Conservation (phyloP, 1,140 invertebrate species). For the Musca domestica region DNA sequence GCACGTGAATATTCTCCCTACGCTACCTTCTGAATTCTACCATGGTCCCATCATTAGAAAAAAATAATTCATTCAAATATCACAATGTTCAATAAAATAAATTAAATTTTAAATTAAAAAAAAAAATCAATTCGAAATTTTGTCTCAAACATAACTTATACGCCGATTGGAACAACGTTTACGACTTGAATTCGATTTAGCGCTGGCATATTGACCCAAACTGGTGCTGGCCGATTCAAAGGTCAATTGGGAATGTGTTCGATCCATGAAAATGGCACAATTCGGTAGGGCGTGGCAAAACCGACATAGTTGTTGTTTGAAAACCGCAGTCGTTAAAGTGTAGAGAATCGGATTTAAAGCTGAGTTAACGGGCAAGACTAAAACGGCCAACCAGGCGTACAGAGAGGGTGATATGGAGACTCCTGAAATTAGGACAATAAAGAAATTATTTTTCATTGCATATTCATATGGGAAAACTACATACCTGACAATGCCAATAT, state of each 20-base stretch:
- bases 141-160: not conserved
- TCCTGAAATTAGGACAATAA: conserved; percentile 39
- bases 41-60: too few relatives aligned
- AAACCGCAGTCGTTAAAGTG: conserved; percentile 64
- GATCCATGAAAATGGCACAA: conserved; percentile 43
- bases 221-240: conserved; percentile 50
- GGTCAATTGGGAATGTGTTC: conserved; percentile 38
- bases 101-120: too few relatives aligned
- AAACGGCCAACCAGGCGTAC: conserved; percentile 69
- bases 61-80: too few relatives aligned
- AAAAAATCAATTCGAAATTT: too few relatives aligned
- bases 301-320: conserved; percentile 57
- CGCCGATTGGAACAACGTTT: conserved; percentile 3
- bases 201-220: conserved; percentile 37
- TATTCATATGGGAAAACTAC: not conserved
- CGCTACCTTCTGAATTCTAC: too few relatives aligned
- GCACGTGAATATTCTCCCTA: too few relatives aligned
- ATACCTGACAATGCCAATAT: conserved; percentile 60
- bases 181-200: conserved; percentile 6
- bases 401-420: conserved; percentile 55
- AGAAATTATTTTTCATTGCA: not conserved
- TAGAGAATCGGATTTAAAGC: conserved; percentile 71
- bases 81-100: too few relatives aligned
- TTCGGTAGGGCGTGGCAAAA: conserved; percentile 46
- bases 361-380: conserved; percentile 69